Evolutionary conservation across 1,140 invertebrate species (phyloP).

Genomic region (Tetraneura akinire): DNA sequence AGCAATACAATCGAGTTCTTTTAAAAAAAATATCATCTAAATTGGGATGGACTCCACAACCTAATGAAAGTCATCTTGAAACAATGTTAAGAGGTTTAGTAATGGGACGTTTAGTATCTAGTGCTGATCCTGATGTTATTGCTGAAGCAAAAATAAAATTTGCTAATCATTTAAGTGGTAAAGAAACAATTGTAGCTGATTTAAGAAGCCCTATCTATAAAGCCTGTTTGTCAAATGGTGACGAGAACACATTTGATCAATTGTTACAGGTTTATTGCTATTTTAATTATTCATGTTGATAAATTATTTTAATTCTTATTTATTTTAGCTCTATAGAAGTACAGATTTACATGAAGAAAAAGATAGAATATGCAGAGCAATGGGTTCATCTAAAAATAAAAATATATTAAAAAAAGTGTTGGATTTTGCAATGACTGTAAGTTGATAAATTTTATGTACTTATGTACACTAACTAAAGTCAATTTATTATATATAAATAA

Average conservation of each 20-base stretch:
- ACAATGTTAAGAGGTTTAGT: constrained; percentile 83
- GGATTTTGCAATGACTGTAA: constrained; percentile 84
- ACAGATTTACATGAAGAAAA: constrained; percentile 91
- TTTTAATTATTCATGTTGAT: background rate
- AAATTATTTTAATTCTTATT: background rate
- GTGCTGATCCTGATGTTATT: constrained; percentile 76
- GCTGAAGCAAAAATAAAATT: constrained; percentile 76
- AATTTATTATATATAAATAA: no score
- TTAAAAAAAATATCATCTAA: constrained; percentile 70
- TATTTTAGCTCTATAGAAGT: constrained; percentile 72
- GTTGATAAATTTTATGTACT: constrained; percentile 56
- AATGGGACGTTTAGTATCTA: constrained; percentile 76
- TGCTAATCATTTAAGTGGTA: constrained; percentile 67
- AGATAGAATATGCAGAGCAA: constrained; percentile 78
- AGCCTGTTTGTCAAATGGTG: constrained; percentile 74
- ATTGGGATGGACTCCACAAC: constrained; percentile 77
- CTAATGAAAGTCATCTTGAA: constrained; percentile 78
- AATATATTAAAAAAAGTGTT: constrained; percentile 76
- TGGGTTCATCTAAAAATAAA: constrained; percentile 75
- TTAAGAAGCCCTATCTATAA: constrained; percentile 84
- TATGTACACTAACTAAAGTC: background rate
- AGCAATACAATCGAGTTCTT: constrained; percentile 71
- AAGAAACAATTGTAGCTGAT: constrained; percentile 78
- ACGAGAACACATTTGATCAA: constrained; percentile 71
- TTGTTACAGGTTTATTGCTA: constrained; percentile 68